A percentile compares a stretch with the other conserved stretches of the same genome.
These are phyloP conservation scores for Deilephila elpenor DNA, from an alignment of 2,888 invertebrate species.

Conservation along the genomic window DNA sequence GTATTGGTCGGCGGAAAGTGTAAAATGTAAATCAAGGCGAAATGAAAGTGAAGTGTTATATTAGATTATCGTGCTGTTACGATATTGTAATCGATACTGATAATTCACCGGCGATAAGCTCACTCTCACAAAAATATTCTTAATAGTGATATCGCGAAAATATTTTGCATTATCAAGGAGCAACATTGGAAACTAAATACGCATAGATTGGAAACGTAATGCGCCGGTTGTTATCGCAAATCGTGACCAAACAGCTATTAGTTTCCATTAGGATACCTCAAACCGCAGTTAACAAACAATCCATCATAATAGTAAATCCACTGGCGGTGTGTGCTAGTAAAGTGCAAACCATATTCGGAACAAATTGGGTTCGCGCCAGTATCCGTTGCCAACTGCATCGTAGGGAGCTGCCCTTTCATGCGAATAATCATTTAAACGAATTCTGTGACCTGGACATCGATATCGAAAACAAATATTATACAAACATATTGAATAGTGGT, in stretches of 20 bases:
- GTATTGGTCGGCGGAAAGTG: slow-evolving; percentile 27
- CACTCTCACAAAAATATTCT: slow-evolving; percentile 52
- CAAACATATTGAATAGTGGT: slow-evolving; percentile 36
- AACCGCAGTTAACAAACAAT: slow-evolving; percentile 54
- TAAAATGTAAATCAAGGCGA: slow-evolving; percentile 48
- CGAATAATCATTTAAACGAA: slow-evolving; percentile 59
- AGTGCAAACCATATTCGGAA: slow-evolving; percentile 56
- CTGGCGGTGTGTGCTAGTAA: slow-evolving; percentile 51
- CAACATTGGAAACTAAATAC: slow-evolving; percentile 43
- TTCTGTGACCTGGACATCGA: slow-evolving; percentile 48
- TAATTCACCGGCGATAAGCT: slow-evolving; percentile 62
- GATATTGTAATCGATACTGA: slow-evolving; percentile 74
- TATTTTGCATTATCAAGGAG: slow-evolving; percentile 30
- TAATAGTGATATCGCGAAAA: slow-evolving; percentile 41
- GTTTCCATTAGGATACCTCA: slow-evolving; percentile 50
- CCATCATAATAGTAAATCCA: slow-evolving; percentile 57
- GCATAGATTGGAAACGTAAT: slow-evolving; percentile 34
- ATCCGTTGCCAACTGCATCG: slow-evolving; percentile 66
- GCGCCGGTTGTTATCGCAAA: slow-evolving; percentile 33
- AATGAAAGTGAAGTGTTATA: slow-evolving; percentile 51
- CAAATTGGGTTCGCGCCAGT: slow-evolving; percentile 73
- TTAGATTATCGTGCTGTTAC: slow-evolving; percentile 61
- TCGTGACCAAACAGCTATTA: slow-evolving; percentile 47
- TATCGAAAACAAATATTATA: slow-evolving; percentile 42
- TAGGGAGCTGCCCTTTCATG: slow-evolving; percentile 60